Conservation (phyloP, 1,140 invertebrate genomes). For the Macrobrachium rosenbergii region DNA sequence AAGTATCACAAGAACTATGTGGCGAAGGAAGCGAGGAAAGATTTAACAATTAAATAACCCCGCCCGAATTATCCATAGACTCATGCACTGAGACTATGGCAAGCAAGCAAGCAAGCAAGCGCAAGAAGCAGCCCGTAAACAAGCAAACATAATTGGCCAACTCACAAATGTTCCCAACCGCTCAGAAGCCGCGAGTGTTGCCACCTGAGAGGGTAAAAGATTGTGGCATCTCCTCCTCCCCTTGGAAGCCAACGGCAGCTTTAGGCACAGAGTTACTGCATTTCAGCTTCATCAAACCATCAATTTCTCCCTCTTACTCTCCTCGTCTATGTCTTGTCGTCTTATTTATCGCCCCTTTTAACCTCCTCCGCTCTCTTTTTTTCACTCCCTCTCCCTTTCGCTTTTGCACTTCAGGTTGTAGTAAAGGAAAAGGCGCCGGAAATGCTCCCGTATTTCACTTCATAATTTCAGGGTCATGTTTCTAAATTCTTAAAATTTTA, state of each 20-base stretch:
- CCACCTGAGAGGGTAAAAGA: conserved; percentile 44
- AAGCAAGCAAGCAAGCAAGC: not conserved
- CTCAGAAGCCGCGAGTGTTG: conserved; percentile 31
- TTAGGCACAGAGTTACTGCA: conserved; percentile 58
- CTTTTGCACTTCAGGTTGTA: not conserved
- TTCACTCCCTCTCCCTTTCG: not conserved
- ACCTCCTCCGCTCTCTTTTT: conserved; percentile 20
- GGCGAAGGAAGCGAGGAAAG: too few relatives aligned
- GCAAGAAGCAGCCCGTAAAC: not conserved
- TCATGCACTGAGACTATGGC: too few relatives aligned
- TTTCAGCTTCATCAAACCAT: conserved; percentile 42
- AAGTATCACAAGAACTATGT: too few relatives aligned
- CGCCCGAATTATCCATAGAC: too few relatives aligned
- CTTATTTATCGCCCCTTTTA: not conserved
- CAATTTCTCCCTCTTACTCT: conserved; percentile 33
- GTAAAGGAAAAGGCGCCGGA: conserved; percentile 10
- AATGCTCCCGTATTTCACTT: conserved; percentile 26
- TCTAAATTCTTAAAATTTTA: conserved; percentile 43
- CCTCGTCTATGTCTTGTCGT: conserved; percentile 15
- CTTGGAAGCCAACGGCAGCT: conserved; percentile 52
- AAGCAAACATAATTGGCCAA: conserved; percentile 39
- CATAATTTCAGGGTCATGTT: conserved; percentile 34
- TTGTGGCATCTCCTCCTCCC: conserved; percentile 32
- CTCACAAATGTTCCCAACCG: conserved; percentile 13
- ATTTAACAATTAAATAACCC: too few relatives aligned